A percentile compares a stretch with the other conserved stretches of the same genome.
Evolutionary conservation across 2,113 vertebrate species (phyloP).

Genomic region (Onychostoma macrolepis): DNA sequence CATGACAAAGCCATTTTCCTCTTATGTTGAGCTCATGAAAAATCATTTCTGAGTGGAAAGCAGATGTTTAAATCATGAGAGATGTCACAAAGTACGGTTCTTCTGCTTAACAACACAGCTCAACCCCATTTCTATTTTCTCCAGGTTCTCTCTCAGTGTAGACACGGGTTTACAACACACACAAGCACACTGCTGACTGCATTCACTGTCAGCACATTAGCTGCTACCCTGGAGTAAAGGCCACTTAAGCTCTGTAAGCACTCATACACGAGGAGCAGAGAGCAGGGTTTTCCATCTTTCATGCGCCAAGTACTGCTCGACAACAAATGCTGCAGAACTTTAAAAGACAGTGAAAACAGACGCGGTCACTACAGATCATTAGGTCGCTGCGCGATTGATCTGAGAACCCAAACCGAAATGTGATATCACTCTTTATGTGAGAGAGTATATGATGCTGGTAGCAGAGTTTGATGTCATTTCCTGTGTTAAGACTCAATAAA

Average conservation of each 20-base stretch:
- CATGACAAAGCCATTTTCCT: slow-evolving; percentile 38
- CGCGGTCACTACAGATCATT: not conserved
- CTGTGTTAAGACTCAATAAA: not conserved
- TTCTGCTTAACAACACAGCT: slow-evolving; percentile 25
- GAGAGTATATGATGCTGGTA: not conserved
- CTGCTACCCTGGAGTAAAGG: slow-evolving; percentile 33
- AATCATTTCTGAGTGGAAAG: not conserved
- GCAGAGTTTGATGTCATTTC: not conserved
- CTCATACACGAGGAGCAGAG: slow-evolving; percentile 15
- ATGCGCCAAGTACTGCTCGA: not conserved
- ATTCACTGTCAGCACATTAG: slow-evolving; percentile 51
- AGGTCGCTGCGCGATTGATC: not conserved
- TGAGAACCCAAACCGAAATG: not conserved
- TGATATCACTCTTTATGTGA: not conserved
- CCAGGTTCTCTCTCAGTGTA: not conserved
- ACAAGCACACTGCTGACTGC: slow-evolving; percentile 22
- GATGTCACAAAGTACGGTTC: not conserved
- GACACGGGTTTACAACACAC: slow-evolving; percentile 35
- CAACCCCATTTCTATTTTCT: slow-evolving; percentile 36
- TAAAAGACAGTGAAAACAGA: not conserved
- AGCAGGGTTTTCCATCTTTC: slow-evolving; percentile 1
- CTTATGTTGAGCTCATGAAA: slow-evolving; percentile 2
- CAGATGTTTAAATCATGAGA: slow-evolving; percentile 45
- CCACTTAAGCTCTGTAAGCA: slow-evolving; percentile 30
- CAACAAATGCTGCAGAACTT: slow-evolving; percentile 11